Evolutionary conservation across 2,888 invertebrate genomes (phyloP), one percentile per base, ranked within the genome.

Genomic region (Brassicogethes aeneus): DNA sequence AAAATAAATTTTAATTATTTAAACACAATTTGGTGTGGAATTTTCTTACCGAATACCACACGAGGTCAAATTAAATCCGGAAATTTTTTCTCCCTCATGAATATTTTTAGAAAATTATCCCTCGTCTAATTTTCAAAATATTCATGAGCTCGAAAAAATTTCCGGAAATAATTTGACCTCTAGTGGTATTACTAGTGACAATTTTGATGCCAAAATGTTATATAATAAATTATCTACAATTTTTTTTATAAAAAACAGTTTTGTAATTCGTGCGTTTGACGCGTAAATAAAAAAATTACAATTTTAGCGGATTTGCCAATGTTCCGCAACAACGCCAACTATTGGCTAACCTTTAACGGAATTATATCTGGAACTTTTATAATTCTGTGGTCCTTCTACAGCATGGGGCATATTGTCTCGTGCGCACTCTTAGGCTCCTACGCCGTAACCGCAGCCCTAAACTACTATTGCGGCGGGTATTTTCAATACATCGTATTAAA

Each of bases 401-500:
- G 5, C 10, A 23, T 23, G 10, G 74, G 77, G 0, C 79, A 78
- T 56, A 75, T 82, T n/a, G 48, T 83, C 2, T 74, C 76, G 39
- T 79, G 79, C 51, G 71, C 76, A 2, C 57, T 83, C 10, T 62
- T 85, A 17, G 84, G 85, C 35, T 71, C 79, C 7, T 85, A 77
- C 60, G 71, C 76, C 16, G 66, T 80, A 34, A 65, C 78, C 45
- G 70, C 79, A 33, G 72, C 81, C 30, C 58, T 83, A 8, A 85
- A 83, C 64, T 75, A 76, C 55, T 81, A 75, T 53, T 47, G 76
- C 44, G 80, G 79, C 15, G 75, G 80, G 17, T 77, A 75, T 64
- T 63, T 86, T 50, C 79, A 79, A 52, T 84, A 79, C 57, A 79
- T 85, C 23, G 52, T 84, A 2, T 69, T 84, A 14, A 85, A 85